Base-by-base conservation (phyloP, 2,797 vertebrate species). In the Catostomus latipinnis region DNA sequence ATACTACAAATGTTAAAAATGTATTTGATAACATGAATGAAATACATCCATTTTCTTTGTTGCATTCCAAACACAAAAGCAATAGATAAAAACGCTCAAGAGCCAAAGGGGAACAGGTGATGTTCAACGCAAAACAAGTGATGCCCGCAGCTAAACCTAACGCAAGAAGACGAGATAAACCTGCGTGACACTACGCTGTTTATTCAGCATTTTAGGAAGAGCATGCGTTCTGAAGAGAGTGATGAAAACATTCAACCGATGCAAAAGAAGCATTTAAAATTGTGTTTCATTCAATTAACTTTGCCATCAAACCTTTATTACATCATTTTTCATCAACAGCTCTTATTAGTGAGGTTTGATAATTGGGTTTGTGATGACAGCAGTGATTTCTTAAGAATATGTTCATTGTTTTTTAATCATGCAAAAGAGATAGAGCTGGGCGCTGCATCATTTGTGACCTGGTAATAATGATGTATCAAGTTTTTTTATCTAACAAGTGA, bases 61-160 rank as follows among this genome's bases (percentile, higher is more conserved):
- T 54, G 53, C 4, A 56, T 56, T 5, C 52, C 22, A 22, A 22
- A 22, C 22, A 22, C 22, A 22, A 22, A 22, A 22, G 22, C 2
- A 11, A 12, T 13, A n/a, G 4, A 22, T 13, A n/a, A n/a, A 54
- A 52, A 45, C 16, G 11, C 60, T 12, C 66, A 65, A 76, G 12
- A 76, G 63, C 45, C 53, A 49, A 68, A 58, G 74, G 63, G 63
- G 45, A 18, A 14, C 61, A 68, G 45, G 46, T 57, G n/a, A 57
- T 9, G 5, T 34, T 69, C 14, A 75, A 49, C 66, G n/a, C 6
- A 53, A 74, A 48, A 45, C 63, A 58, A 43, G 45, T 50, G 57
- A 74, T 68, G 53, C 74, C 54, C 56, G 53, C 7, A 67, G 74
- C 14, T 34, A 43, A 57, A 22, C 8, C 54, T 68, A 50, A 77